A percentile compares a stretch with the other conserved stretches of the same genome.
phyloP scores from a whole-genome alignment of 2,113 vertebrate species.

The Myocastor coypus region DNA sequence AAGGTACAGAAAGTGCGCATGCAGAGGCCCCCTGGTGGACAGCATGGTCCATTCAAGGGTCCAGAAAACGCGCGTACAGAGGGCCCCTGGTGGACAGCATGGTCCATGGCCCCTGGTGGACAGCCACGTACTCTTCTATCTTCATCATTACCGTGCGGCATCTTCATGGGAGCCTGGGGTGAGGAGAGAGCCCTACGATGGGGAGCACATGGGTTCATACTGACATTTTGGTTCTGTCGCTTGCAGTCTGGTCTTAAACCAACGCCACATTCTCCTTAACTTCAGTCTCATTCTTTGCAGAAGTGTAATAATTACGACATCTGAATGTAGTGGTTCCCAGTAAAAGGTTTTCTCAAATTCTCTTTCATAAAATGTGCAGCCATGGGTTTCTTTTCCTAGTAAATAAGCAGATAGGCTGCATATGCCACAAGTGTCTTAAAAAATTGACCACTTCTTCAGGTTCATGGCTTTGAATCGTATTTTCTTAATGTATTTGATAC shows the following conservation, averaged over 20 bases:
- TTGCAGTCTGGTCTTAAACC: not conserved
- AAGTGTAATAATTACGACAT: not conserved
- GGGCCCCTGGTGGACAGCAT: no score
- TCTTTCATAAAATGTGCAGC: not conserved
- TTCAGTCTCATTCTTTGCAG: not conserved
- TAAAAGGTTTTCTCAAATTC: not conserved
- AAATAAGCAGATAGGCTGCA: not conserved
- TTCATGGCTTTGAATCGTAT: constrained; percentile 16
- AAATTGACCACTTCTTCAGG: not conserved
- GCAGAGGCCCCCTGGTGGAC: not conserved
- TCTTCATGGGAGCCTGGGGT: not conserved
- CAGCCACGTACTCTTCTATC: not conserved
- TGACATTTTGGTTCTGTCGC: not conserved
- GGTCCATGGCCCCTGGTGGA: no score
- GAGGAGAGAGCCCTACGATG: not conserved
- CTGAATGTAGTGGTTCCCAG: not conserved
- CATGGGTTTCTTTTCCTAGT: not conserved
- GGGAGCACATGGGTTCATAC: not conserved
- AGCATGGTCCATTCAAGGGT: not conserved
- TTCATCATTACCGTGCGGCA: not conserved
- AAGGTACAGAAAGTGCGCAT: not conserved
- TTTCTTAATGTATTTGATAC: not conserved
- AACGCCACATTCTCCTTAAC: not conserved
- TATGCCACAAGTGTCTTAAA: not conserved
- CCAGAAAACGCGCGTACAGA: no score